Evolutionary conservation across 1,140 invertebrate genomes (phyloP).

Genomic region (Druon quercuslanigerum): DNA sequence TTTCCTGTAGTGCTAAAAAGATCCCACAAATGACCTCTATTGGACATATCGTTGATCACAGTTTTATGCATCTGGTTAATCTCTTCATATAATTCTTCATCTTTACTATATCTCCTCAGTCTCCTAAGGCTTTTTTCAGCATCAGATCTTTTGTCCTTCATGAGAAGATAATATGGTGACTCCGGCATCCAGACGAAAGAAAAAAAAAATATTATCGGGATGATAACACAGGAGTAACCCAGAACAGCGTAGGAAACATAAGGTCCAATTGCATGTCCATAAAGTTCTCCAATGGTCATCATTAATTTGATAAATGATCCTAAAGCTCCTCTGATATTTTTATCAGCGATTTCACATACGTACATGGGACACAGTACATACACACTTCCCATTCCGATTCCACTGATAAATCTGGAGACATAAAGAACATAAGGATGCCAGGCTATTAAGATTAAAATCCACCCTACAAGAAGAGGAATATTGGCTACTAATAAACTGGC

Average conservation of each 20-base stretch:
- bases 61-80: constrained; percentile 67
- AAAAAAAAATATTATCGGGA: constrained; percentile 79
- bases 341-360: constrained; percentile 83
- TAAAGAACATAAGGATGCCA: constrained; percentile 67
- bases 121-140: constrained; percentile 71
- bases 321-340: constrained; percentile 80
- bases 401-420: constrained; percentile 76
- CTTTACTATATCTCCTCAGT: constrained; percentile 64
- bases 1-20: constrained; percentile 71
- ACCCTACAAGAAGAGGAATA: constrained; percentile 74
- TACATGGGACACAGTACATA: constrained; percentile 80
- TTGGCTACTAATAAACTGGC: constrained; percentile 67
- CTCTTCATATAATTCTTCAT: constrained; percentile 61
- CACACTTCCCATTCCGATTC: constrained; percentile 73
- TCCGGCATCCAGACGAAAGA: constrained; percentile 85
- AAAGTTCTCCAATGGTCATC: constrained; percentile 81
- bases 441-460: constrained; percentile 71
- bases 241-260: constrained; percentile 75
- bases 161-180: constrained; percentile 75
- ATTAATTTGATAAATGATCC: constrained; percentile 82
- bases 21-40: constrained; percentile 66
- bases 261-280: constrained; percentile 76
- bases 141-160: constrained; percentile 58
- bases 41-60: constrained; percentile 61
- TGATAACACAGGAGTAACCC: constrained; percentile 71